These are phyloP conservation scores for Polypterus senegalus DNA, from an alignment of 2,113 vertebrate genomes.

Conservation along the genomic window DNA sequence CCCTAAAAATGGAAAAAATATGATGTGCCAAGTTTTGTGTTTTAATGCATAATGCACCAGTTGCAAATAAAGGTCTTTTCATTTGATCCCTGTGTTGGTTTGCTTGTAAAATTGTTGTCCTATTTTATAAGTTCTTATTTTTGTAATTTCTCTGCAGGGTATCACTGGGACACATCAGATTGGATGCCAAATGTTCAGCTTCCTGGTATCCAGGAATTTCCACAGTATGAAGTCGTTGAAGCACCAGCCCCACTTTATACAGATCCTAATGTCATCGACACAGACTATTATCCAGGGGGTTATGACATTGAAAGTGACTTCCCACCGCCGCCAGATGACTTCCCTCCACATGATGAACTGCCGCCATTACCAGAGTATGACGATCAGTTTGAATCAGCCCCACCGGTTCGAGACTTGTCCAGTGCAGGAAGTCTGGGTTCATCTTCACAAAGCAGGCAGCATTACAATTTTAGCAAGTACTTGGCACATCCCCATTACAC, in stretches of 20 bases:
- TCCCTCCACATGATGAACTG: slow-evolving; percentile 74
- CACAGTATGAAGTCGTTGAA: slow-evolving; percentile 85
- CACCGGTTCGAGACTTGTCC: slow-evolving; percentile 58
- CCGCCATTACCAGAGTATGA: slow-evolving; percentile 72
- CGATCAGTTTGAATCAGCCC: slow-evolving; percentile 74
- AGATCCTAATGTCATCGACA: slow-evolving; percentile 78
- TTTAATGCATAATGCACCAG: too few relatives aligned
- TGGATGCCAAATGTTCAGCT: slow-evolving; percentile 96
- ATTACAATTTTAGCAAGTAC: slow-evolving; percentile 81
- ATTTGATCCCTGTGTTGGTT: background rate
- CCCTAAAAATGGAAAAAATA: too few relatives aligned
- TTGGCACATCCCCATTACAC: slow-evolving; percentile 74
- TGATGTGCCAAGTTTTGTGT: too few relatives aligned
- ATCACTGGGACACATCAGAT: slow-evolving; percentile 98
- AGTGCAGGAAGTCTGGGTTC: slow-evolving; percentile 46
- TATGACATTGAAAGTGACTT: slow-evolving; percentile 96
- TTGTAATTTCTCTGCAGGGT: slow-evolving; percentile 50
- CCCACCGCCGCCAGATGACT: slow-evolving; percentile 86
- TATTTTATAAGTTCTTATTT: background rate
- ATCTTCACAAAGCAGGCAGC: slow-evolving; percentile 56
- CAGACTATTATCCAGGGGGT: slow-evolving; percentile 94
- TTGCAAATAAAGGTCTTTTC: too few relatives aligned
- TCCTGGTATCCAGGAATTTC: slow-evolving; percentile 94
- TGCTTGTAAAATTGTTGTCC: background rate
- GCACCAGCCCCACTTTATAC: slow-evolving; percentile 74